phyloP scores from a whole-genome alignment of 2,888 invertebrate species.

The Protophormia terraenovae region DNA sequence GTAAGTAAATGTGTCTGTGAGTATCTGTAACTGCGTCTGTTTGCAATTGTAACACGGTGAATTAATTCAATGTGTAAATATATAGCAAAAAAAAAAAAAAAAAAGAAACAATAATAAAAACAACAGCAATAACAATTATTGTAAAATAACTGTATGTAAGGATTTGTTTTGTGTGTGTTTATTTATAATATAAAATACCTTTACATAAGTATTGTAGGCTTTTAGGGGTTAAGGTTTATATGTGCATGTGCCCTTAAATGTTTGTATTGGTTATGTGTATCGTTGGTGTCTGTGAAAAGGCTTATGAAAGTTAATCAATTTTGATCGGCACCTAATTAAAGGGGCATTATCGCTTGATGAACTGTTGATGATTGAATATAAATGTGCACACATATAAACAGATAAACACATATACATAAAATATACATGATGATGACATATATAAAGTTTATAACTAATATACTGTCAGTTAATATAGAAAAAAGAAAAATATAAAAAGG shows the following conservation, averaged over 20 bases:
- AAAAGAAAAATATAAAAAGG: neutral
- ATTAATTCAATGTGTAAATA: slow-evolving; percentile 43
- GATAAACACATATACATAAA: neutral
- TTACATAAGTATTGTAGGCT: slow-evolving; percentile 12
- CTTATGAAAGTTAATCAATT: slow-evolving; percentile 68
- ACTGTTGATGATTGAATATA: slow-evolving; percentile 67
- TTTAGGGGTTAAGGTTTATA: slow-evolving; percentile 1
- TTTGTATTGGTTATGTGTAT: neutral
- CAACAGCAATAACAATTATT: slow-evolving; percentile 54
- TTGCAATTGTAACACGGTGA: slow-evolving; percentile 12
- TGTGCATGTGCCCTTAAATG: neutral
- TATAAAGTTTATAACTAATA: slow-evolving; percentile 1
- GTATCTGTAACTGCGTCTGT: neutral
- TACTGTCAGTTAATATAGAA: neutral
- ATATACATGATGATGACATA: neutral
- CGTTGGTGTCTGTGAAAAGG: slow-evolving; percentile 47
- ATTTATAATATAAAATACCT: slow-evolving; percentile 27
- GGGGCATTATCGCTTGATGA: slow-evolving; percentile 66
- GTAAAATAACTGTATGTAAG: slow-evolving; percentile 29
- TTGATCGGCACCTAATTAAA: slow-evolving; percentile 68
- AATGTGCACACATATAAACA: neutral
- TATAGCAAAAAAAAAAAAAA: slow-evolving; percentile 17
- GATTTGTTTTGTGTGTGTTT: neutral
- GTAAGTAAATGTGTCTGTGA: neutral
- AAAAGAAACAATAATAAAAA: slow-evolving; percentile 35